Conservation (phyloP, 2,797 vertebrate genomes). For the Lophotriccus pileatus region DNA sequence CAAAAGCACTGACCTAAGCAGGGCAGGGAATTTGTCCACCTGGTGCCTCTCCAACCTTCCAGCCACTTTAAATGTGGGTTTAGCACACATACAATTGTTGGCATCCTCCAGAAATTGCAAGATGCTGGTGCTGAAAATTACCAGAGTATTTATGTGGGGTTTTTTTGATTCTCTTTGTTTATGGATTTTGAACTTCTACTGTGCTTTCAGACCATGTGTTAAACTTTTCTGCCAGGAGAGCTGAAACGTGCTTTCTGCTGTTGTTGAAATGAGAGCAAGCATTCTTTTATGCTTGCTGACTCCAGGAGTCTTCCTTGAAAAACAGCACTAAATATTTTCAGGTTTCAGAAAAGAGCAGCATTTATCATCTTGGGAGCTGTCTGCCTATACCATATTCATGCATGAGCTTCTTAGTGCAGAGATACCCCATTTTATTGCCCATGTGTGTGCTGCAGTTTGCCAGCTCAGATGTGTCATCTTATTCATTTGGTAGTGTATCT, state of each 20-base stretch:
- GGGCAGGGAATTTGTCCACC: background rate
- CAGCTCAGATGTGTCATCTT: background rate
- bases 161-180: background rate
- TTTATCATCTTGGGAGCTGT: background rate
- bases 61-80: rapidly evolving
- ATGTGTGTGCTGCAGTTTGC: background rate
- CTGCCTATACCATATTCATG: background rate
- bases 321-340: background rate
- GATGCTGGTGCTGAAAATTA: background rate
- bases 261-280: background rate
- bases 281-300: background rate
- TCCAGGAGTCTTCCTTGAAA: background rate
- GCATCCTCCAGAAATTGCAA: background rate
- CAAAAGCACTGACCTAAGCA: background rate
- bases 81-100: background rate
- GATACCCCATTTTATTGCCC: background rate
- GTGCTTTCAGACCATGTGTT: background rate
- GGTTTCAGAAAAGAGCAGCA: background rate
- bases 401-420: background rate
- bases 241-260: background rate
- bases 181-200: background rate
- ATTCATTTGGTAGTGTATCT: background rate
- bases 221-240: background rate
- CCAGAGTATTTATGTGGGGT: background rate
- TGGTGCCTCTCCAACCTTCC: background rate